Evolutionary conservation across 2,888 invertebrate species (phyloP), one percentile per base, ranked within the genome.

Genomic region (Epistrophe eligans): DNA sequence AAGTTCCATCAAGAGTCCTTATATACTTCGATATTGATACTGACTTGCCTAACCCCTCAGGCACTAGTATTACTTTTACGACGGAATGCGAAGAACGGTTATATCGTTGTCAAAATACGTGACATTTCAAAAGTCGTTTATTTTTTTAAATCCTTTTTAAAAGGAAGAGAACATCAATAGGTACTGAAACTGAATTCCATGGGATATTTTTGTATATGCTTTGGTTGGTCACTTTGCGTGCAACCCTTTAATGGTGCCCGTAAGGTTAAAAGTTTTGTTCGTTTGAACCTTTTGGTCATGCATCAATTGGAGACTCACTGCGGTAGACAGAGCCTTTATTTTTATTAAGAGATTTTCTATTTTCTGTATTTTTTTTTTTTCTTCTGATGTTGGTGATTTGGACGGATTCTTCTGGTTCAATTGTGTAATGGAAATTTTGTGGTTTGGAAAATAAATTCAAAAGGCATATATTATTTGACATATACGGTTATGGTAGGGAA

Each of bases 81-180:
- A 50, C 2, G 24, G n/a, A 62, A 73, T 48, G 19, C 9, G n/a
- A 62, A 15, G 48, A 70, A 40, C 64, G 62, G 28, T 43, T 55
- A 28, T 64, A 28, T 64, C 35, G 52, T 55, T 57, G 57, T 43
- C 52, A 15, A 60, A 67, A 48, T 82, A 85, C 85, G 82, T 85
- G 82, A 81, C 64, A 70, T 74, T 85, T 74, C 60, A 85, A 73
- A 52, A 74, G 73, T 70, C 70, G 13, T 66, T 64, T 43, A 40
- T 11, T 62, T 55, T 50, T 67, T 4, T 45, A 77, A 67, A n/a
- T n/a, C 57, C 74, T 64, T 60, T 57, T 58, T 55, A 50, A 17
- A 17, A 38, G n/a, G 13, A 19, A 32, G 71, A 43, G 67, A 24
- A 24, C 15, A 52, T 48, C 38, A 19, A 35, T 8, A 15, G n/a